Conservation (phyloP, 2,888 invertebrate species). For the Pharmacophagus antenor region DNA sequence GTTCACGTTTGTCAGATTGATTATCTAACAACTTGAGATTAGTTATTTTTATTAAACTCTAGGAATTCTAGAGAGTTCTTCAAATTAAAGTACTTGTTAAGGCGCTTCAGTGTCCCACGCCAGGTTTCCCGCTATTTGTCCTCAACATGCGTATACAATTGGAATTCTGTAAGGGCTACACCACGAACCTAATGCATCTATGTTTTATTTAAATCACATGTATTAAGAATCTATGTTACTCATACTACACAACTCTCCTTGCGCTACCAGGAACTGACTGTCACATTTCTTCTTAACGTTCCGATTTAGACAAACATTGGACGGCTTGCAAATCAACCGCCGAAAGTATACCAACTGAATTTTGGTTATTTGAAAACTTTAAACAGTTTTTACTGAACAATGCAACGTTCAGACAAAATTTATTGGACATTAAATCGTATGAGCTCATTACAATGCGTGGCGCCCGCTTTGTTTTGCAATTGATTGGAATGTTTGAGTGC, state of each 20-base stretch:
- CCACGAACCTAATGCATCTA: conserved; percentile 6
- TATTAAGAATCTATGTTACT: conserved; percentile 21
- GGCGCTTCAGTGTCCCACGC: conserved; percentile 15
- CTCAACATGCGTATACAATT: conserved; percentile 7
- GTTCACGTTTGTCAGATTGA: not conserved
- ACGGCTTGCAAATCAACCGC: not conserved
- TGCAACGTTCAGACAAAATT: conserved; percentile 10
- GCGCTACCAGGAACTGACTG: conserved; percentile 10
- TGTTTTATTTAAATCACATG: conserved; percentile 28
- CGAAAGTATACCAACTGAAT: too few species aligned
- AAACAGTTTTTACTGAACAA: conserved; percentile 6
- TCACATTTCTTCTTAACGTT: not conserved
- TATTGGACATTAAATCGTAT: conserved; percentile 7
- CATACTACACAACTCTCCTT: conserved; percentile 20
- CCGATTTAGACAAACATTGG: not conserved
- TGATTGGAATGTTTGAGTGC: conserved; percentile 22
- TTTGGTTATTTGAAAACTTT: not conserved
- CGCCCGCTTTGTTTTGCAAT: conserved; percentile 20
- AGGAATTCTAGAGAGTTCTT: too few species aligned
- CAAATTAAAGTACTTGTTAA: not conserved
- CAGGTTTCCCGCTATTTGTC: conserved; percentile 22
- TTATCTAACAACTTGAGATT: too few species aligned
- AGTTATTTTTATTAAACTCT: too few species aligned
- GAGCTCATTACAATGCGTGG: conserved; percentile 13
- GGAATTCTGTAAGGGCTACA: conserved; percentile 15